phyloP scores from a whole-genome alignment of 2,797 vertebrate species.

The Channallabes apus region DNA sequence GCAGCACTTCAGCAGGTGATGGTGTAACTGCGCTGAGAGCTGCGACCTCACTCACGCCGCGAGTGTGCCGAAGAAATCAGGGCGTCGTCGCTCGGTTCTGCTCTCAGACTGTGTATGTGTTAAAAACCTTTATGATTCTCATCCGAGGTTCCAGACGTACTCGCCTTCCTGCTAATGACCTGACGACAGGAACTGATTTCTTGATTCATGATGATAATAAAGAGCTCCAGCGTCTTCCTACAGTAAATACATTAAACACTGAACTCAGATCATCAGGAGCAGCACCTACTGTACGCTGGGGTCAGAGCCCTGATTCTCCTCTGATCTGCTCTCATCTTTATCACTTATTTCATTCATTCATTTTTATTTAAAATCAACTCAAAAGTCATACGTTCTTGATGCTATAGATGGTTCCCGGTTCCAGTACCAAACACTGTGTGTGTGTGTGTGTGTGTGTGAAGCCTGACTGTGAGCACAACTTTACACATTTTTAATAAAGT shows the following conservation, averaged over 20 bases:
- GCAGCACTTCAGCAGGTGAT: constrained; percentile 56
- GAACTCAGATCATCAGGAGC: not conserved
- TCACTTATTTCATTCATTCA: not conserved
- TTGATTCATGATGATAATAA: not conserved
- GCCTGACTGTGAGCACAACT: not conserved
- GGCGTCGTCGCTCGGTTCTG: not conserved
- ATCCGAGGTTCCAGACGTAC: too few species aligned
- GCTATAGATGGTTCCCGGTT: too few species aligned
- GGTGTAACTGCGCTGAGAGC: constrained; percentile 40
- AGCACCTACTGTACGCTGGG: not conserved
- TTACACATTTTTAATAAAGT: too few species aligned
- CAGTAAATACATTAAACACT: not conserved
- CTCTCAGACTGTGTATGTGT: not conserved
- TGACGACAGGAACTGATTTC: not conserved
- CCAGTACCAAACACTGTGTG: not conserved
- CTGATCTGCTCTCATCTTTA: not conserved
- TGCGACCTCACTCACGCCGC: not conserved
- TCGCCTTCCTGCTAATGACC: not conserved
- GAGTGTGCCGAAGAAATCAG: not conserved
- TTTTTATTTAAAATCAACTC: not conserved
- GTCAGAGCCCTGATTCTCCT: not conserved
- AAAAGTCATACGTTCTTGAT: not conserved
- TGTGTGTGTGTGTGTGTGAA: not conserved
- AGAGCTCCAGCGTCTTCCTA: not conserved
- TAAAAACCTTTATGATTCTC: too few species aligned